Percentiles rank a stretch among this genome's conserved stretches.
phyloP scores from a whole-genome alignment of 1,140 invertebrate genomes.

The Drosophila pallidifrons region DNA sequence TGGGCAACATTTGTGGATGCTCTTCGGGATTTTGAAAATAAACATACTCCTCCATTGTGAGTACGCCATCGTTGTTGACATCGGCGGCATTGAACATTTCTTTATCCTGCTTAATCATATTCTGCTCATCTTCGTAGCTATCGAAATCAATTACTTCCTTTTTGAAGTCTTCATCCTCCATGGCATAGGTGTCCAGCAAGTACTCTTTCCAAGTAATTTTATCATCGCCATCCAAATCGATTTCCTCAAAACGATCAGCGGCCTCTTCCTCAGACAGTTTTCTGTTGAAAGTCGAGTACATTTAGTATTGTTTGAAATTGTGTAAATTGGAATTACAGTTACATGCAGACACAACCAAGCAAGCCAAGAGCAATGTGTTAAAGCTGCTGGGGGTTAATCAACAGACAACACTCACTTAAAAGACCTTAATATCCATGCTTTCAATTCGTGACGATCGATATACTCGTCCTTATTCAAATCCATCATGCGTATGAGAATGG shows the following conservation, averaged over 20 bases:
- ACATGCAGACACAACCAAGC: conserved; percentile 30
- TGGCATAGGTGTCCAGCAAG: conserved; percentile 92
- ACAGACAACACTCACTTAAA: conserved; percentile 90
- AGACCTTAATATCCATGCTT: conserved; percentile 96
- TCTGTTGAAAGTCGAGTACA: conserved; percentile 85
- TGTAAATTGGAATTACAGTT: background rate
- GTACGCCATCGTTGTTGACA: conserved; percentile 91
- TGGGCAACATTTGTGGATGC: conserved; percentile 93
- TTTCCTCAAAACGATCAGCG: conserved; percentile 93
- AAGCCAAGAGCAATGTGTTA: conserved; percentile 31
- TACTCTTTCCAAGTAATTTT: conserved; percentile 95
- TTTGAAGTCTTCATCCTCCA: conserved; percentile 86
- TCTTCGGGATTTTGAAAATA: conserved; percentile 98
- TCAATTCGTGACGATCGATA: conserved; percentile 93
- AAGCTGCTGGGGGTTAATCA: conserved; percentile 53
- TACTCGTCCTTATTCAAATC: conserved; percentile 90
- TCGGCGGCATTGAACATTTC: conserved; percentile 95
- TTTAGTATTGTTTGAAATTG: conserved; percentile 13
- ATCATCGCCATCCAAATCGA: conserved; percentile 93
- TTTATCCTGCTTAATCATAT: conserved; percentile 92
- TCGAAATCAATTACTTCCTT: conserved; percentile 85
- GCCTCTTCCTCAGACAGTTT: conserved; percentile 95
- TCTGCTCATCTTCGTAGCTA: conserved; percentile 85
- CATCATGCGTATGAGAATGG: conserved; percentile 94
- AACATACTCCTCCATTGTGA: conserved; percentile 93